A percentile compares a stretch with the other conserved stretches of the same genome.
Conservation (phyloP, 2,797 vertebrate genomes). For the Novumbra hubbsi region DNA sequence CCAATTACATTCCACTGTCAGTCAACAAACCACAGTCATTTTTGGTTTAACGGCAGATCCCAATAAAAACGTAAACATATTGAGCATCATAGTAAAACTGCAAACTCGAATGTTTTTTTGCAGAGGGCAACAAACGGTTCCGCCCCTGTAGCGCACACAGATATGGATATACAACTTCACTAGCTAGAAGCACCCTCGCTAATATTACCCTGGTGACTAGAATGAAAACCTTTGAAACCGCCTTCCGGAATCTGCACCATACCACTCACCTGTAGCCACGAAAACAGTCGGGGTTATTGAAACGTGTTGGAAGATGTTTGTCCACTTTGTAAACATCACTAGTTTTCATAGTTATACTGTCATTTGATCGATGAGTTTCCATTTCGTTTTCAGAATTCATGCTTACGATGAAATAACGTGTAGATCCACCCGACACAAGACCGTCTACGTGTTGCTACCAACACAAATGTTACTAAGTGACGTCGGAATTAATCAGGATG, state of each 20-base stretch:
- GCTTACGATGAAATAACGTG: neutral
- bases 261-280: constrained; percentile 54
- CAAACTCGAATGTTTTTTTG: too few species aligned
- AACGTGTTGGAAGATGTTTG: constrained; percentile 47
- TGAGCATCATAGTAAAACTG: too few species aligned
- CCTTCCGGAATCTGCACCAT: neutral
- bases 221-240: neutral
- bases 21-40: too few species aligned
- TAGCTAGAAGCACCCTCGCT: neutral
- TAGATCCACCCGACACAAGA: neutral
- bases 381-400: constrained; percentile 25
- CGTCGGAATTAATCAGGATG: neutral
- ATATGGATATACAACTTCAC: neutral
- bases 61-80: too few species aligned
- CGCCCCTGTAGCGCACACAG: neutral
- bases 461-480: neutral
- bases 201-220: neutral
- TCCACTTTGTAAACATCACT: constrained; percentile 55
- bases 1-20: too few species aligned
- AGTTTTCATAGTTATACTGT: constrained; percentile 28
- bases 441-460: neutral
- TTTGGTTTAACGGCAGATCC: too few species aligned
- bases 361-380: neutral
- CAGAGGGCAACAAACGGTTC: too few species aligned
- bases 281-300: constrained; percentile 61